A percentile compares a stretch with the other conserved stretches of the same genome.
Conservation (phyloP, 2,888 invertebrate species). For the Epinotia demarniana region DNA sequence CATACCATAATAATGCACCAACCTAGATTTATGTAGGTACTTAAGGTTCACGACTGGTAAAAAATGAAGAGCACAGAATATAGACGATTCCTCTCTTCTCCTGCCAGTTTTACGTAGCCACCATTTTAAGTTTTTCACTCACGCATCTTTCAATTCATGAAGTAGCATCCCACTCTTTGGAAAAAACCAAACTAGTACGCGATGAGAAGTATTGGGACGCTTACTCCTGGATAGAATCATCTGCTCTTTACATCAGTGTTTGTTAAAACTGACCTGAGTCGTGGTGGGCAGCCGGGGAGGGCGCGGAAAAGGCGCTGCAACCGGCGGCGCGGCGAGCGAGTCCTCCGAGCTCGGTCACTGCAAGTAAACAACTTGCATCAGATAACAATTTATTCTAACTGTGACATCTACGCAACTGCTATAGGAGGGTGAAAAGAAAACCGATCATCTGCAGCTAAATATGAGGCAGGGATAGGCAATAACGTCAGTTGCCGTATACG, state of each 20-base stretch:
- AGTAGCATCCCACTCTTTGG: neutral
- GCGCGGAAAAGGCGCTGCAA: slow-evolving; percentile 86
- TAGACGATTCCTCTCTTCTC: too few relatives aligned
- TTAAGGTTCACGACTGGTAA: neutral
- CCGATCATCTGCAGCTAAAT: neutral
- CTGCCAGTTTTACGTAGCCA: neutral
- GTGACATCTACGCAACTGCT: neutral
- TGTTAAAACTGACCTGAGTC: slow-evolving; percentile 72
- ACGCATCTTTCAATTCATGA: too few relatives aligned
- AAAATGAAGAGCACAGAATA: neutral
- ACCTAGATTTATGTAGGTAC: too few relatives aligned
- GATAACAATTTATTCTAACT: neutral
- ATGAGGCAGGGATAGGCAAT: neutral
- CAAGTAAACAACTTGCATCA: slow-evolving; percentile 39
- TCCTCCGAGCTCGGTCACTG: slow-evolving; percentile 77
- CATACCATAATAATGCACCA: neutral
- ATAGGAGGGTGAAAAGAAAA: neutral
- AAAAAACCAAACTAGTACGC: neutral
- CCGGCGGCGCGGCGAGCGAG: slow-evolving; percentile 81
- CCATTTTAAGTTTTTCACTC: too few relatives aligned
- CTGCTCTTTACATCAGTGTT: neutral
- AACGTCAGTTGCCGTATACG: neutral
- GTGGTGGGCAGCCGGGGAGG: slow-evolving; percentile 79
- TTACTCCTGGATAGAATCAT: neutral
- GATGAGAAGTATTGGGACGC: neutral